Evolutionary conservation across 2,888 invertebrate species (phyloP).

Genomic region (Drosophila borborema): DNA sequence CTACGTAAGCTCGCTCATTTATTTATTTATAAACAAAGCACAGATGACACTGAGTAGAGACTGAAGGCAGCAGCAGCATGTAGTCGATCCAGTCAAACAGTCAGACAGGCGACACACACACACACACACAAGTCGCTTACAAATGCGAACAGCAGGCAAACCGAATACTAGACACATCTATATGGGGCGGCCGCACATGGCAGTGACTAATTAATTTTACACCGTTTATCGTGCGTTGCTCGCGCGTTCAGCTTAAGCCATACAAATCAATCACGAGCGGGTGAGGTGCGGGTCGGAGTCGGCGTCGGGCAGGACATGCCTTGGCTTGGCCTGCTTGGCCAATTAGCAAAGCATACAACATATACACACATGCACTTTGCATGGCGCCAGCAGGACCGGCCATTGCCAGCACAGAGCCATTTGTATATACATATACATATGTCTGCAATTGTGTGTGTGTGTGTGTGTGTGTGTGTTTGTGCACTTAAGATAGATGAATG

Average conservation of each 20-base stretch:
- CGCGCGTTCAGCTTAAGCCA: constrained; percentile 67
- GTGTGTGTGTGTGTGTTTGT: constrained; percentile 13
- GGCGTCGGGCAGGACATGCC: constrained; percentile 4
- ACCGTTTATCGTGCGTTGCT: constrained; percentile 72
- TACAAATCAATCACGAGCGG: constrained; percentile 72
- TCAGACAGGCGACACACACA: constrained; percentile 40
- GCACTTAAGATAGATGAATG: constrained; percentile 79
- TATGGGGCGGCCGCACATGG: constrained; percentile 5
- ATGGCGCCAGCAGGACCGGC: constrained; percentile 61
- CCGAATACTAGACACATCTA: constrained; percentile 6
- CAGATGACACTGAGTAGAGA: constrained; percentile 8
- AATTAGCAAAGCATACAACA: constrained; percentile 73
- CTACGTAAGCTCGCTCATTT: constrained; percentile 61
- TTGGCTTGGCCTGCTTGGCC: constrained; percentile 40
- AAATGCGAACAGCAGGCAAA: constrained; percentile 32
- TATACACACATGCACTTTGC: constrained; percentile 61
- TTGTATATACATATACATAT: not conserved
- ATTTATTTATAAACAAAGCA: constrained; percentile 68
- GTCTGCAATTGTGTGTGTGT: not conserved
- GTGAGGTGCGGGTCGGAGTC: not conserved
- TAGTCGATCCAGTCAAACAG: constrained; percentile 16
- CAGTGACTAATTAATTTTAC: constrained; percentile 77
- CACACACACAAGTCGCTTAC: constrained; percentile 29
- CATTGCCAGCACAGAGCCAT: constrained; percentile 18
- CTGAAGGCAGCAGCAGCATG: too few relatives aligned